These are phyloP conservation scores for Dryadula phaetusa DNA, from an alignment of 2,888 invertebrate species.

Conservation along the genomic window DNA sequence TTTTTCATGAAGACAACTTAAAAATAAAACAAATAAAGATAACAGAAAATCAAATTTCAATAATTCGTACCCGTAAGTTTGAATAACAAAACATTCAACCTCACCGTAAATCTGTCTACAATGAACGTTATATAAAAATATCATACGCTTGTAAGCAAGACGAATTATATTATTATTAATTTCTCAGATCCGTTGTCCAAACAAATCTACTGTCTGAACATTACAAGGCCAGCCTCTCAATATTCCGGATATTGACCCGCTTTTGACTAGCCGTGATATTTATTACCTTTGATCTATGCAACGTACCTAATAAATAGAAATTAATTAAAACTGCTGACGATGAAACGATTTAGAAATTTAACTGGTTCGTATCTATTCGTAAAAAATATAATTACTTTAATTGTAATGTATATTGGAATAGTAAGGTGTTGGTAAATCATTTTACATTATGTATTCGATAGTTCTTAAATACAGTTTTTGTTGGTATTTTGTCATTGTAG, in stretches of 20 bases:
- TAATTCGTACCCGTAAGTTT: too few species aligned
- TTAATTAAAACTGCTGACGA: conserved; percentile 24
- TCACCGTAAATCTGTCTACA: neutral
- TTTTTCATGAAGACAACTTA: too few species aligned
- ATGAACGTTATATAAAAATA: neutral
- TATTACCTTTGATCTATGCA: conserved; percentile 24
- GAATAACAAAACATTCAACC: too few species aligned
- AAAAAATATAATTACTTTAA: conserved; percentile 10
- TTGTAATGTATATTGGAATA: conserved; percentile 4
- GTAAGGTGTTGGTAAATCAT: neutral
- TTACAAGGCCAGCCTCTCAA: conserved; percentile 52
- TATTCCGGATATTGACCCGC: conserved; percentile 51
- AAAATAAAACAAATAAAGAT: too few species aligned
- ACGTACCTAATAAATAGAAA: conserved; percentile 15
- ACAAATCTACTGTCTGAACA: conserved; percentile 31
- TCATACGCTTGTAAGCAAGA: conserved; percentile 21
- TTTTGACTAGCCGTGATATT: conserved; percentile 22
- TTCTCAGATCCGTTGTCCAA: conserved; percentile 26
- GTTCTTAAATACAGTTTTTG: neutral
- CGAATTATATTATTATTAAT: conserved; percentile 23
- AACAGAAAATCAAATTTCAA: too few species aligned
- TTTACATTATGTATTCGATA: neutral
- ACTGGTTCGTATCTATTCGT: conserved; percentile 19
- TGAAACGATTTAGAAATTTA: conserved; percentile 21
- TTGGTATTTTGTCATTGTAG: neutral